Conservation (phyloP, 2,113 vertebrate genomes). For the Triplophysa rosa region DNA sequence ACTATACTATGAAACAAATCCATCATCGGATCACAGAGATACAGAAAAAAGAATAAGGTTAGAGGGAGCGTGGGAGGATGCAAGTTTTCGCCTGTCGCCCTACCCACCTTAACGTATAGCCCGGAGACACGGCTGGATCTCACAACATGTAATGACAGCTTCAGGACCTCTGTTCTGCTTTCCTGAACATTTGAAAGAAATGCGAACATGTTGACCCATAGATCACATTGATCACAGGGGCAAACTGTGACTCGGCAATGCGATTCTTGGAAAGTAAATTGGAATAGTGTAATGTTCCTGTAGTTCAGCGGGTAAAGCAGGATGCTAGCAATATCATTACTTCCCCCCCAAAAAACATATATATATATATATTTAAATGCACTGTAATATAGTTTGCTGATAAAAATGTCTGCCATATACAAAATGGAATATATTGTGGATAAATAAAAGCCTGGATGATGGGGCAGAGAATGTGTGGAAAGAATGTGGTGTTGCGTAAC, state of each 20-base stretch:
- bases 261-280: background rate
- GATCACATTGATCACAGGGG: background rate
- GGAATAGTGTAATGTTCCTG: background rate
- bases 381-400: background rate
- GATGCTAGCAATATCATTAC: too few relatives aligned
- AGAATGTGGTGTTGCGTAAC: background rate
- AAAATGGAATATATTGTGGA: background rate
- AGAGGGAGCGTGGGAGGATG: background rate
- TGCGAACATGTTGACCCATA: background rate
- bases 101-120: conserved; percentile 44
- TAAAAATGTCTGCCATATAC: background rate
- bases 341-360: too few relatives aligned
- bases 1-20: conserved; percentile 23
- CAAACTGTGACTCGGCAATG: conserved; percentile 1
- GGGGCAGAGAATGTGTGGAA: background rate
- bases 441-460: background rate
- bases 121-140: conserved; percentile 37
- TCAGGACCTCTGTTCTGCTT: conserved; percentile 16
- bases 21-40: conserved; percentile 5
- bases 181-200: background rate
- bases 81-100: conserved; percentile 39
- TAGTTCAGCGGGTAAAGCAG: too few relatives aligned
- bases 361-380: background rate
- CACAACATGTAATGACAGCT: conserved; percentile 17
- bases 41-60: background rate